Evolutionary conservation across 2,113 vertebrate genomes (phyloP), one percentile per base, ranked within the genome.

Genomic region (Dolichallabes microphthalmus): DNA sequence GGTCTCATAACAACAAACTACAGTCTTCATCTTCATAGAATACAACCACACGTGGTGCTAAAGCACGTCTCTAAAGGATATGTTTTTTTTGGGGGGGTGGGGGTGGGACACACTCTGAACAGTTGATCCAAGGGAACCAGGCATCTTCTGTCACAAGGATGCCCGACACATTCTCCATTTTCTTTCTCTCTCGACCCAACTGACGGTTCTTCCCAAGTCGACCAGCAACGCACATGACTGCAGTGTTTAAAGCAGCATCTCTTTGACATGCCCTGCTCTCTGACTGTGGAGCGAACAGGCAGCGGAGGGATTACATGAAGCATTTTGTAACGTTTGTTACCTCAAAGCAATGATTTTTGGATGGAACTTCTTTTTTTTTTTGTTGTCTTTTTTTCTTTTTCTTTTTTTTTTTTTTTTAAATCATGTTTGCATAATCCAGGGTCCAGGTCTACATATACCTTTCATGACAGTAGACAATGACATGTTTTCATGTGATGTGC

Each of bases 1-100:
- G 98, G 97, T 99, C 98, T 96, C 97, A 99, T 96, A 99, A 97
- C 97, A 99, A 99, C 97, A 98, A 98, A 95, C 97, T 98, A 93
- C 97, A 99, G 94, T 96, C 97, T 93, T 93, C 97, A 94, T 95
- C 96, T 95, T 97, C 97, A 95, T 99, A 98, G 95, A 96, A 93
- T 94, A 93, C 95, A 92, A 92, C 95, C 83, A 85, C 83, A 79
- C 61, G 71, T 83, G 84, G 87, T 86, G 91, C 93, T 93, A 95
- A 93, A 92, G 93, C 92, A 92, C 94, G 94, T 94, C 92, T 57
- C 90, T 94, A 92, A 94, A 93, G 90, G 91, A 74, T 39, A 77
- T 58, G 32, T 61, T 61, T 50, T n/a, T n/a, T n/a, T n/a, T n/a
- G n/a, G 73, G 83, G 71, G 58, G 58, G 74, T 4, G 53, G 22